Conservation (phyloP, 2,888 invertebrate genomes). For the Cephus rjabovi region DNA sequence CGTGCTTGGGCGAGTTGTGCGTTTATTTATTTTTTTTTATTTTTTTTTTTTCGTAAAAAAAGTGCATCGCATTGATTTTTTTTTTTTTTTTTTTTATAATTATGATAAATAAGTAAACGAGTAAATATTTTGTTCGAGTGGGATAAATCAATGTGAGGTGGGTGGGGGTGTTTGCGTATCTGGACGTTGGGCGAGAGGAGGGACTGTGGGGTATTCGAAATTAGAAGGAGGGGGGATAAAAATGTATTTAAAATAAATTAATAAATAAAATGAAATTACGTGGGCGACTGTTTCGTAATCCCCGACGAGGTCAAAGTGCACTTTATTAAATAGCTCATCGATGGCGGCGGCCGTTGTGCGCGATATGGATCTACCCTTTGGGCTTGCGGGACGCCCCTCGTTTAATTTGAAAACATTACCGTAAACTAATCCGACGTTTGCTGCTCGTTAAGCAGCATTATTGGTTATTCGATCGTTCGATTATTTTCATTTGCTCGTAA, state of each 20-base stretch:
- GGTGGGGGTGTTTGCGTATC: not conserved
- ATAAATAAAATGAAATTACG: not conserved
- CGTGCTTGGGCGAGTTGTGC: not conserved
- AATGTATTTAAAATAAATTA: not conserved
- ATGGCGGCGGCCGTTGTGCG: not conserved
- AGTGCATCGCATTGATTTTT: not conserved
- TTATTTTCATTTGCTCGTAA: not conserved
- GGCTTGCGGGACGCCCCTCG: not conserved
- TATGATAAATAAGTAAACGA: not conserved
- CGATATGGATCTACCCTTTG: conserved; percentile 3
- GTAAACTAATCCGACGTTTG: not conserved
- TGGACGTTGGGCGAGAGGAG: not conserved
- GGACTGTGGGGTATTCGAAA: not conserved
- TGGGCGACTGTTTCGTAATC: not conserved
- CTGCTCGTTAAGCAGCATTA: not conserved
- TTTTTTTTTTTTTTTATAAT: not conserved
- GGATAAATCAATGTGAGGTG: not conserved
- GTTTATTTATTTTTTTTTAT: not conserved
- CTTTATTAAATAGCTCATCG: conserved; percentile 11
- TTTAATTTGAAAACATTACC: not conserved
- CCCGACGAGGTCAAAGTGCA: conserved; percentile 1
- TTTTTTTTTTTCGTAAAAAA: not conserved
- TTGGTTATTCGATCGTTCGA: not conserved
- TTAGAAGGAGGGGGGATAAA: not conserved
- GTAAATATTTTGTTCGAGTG: not conserved